These are phyloP conservation scores for Rhopalosiphum nymphaeae DNA, from an alignment of 2,888 invertebrate genomes.

Conservation along the genomic window DNA sequence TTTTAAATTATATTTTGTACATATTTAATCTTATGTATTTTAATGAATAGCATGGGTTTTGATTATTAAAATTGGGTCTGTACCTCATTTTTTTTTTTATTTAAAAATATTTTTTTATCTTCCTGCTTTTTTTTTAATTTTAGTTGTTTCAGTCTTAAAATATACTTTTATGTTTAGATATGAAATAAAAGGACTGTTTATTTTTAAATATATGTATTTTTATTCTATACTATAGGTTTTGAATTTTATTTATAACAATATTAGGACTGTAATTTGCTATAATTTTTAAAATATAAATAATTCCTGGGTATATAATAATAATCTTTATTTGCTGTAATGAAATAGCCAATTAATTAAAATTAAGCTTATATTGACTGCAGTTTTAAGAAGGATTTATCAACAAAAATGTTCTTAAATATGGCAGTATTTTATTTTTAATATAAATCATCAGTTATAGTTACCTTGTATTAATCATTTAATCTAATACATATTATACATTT, in stretches of 20 bases:
- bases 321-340: background rate
- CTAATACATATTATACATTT: background rate
- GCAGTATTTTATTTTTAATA: background rate
- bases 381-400: background rate
- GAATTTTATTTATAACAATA: background rate
- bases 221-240: background rate
- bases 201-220: conserved; percentile 29
- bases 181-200: conserved; percentile 64
- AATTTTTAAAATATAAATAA: background rate
- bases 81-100: conserved; percentile 58
- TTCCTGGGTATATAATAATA: background rate
- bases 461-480: background rate
- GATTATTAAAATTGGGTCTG: conserved; percentile 42
- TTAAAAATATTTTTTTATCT: conserved; percentile 47
- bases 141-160: conserved; percentile 52
- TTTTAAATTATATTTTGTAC: conserved; percentile 33
- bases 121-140: conserved; percentile 36
- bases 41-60: conserved; percentile 50
- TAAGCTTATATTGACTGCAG: background rate
- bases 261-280: background rate
- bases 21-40: conserved; percentile 51
- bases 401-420: background rate
- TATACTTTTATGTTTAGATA: conserved; percentile 47
- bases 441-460: background rate
- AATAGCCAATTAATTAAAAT: background rate